A percentile compares a stretch with the other conserved stretches of the same genome.
Evolutionary conservation across 2,113 vertebrate genomes (phyloP).

Genomic region (Protomyctophum bolini): DNA sequence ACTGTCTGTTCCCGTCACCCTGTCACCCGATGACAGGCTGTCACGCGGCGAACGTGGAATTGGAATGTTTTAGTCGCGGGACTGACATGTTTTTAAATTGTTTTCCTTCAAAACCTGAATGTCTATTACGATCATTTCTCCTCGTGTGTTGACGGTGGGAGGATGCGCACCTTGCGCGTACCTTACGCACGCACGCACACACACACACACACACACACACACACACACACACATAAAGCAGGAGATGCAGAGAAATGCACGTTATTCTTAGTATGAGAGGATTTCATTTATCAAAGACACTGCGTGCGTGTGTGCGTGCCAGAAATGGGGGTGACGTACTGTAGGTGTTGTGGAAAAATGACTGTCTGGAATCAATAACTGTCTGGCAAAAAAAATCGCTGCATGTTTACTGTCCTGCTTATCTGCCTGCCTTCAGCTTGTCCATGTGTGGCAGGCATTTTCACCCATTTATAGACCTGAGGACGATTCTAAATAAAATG

Average conservation of each 20-base stretch:
- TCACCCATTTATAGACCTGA: too few relatives aligned
- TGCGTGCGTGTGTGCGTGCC: too few relatives aligned
- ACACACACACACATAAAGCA: background rate
- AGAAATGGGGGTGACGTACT: too few relatives aligned
- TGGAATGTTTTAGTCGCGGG: slow-evolving; percentile 30
- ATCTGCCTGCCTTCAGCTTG: too few relatives aligned
- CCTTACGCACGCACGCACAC: background rate
- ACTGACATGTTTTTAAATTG: slow-evolving; percentile 30
- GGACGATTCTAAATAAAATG: too few relatives aligned
- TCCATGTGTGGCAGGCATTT: too few relatives aligned
- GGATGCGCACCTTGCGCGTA: background rate
- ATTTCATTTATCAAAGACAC: too few relatives aligned
- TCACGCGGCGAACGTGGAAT: background rate
- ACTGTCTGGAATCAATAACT: background rate
- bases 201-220: background rate
- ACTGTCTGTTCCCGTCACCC: slow-evolving; percentile 2
- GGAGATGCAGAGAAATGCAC: background rate
- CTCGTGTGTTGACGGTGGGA: slow-evolving; percentile 1
- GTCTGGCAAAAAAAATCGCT: background rate
- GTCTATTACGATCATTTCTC: slow-evolving; percentile 7
- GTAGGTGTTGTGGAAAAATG: too few relatives aligned
- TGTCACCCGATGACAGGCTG: slow-evolving; percentile 25
- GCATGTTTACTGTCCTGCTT: too few relatives aligned
- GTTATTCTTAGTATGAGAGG: background rate
- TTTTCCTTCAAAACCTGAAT: slow-evolving; percentile 25